Evolutionary conservation across 2,888 invertebrate species (phyloP), one percentile per base, ranked within the genome.

Genomic region (Nemoura dubitans): DNA sequence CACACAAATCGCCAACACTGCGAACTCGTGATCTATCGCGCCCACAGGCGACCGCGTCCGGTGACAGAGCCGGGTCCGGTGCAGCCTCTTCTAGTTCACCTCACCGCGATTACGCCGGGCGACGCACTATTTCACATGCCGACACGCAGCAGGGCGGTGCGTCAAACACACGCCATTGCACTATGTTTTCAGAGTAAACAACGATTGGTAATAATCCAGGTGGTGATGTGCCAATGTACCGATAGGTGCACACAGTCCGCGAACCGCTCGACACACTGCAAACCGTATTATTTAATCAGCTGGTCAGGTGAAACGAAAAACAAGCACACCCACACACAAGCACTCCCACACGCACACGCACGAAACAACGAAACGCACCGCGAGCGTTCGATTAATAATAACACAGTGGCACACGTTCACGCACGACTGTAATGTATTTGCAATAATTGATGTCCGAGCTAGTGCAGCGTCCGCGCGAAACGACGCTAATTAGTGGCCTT

Each of bases 1-100:
- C 3, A 78, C 78, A 78, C 78, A 78, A 78, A 14, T 78, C 78
- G 28, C 14, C 78, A n/a, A n/a, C n/a, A 78, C 78, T 10, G 28
- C 59, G 16, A 21, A 21, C 27, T 16, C 78, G 36, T 36, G 26
- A 78, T 26, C 10, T 7, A 78, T 78, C 78, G 25, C 78, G 21
- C 78, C 2, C 3, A 78, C 27, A 27, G 25, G 2, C 78, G n/a
- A 27, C 5, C 78, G 28, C 78, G 25, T 78, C 78, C 78, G 78
- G 1, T 59, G 59, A 21, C 59, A 59, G 14, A 59, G 16, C 59
- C 14, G 59, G 10, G 36, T 36, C 78, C 7, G 28, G 26, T 3
- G 78, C n/a, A n/a, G 36, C 5, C 27, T 28, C 28, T 21, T 78
- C 27, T 78, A 14, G 78, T 78, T 78, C 28, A 78, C 10, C 10